These are phyloP conservation scores for Panthera tigris DNA, from an alignment of 2,113 vertebrate genomes.

Conservation along the genomic window DNA sequence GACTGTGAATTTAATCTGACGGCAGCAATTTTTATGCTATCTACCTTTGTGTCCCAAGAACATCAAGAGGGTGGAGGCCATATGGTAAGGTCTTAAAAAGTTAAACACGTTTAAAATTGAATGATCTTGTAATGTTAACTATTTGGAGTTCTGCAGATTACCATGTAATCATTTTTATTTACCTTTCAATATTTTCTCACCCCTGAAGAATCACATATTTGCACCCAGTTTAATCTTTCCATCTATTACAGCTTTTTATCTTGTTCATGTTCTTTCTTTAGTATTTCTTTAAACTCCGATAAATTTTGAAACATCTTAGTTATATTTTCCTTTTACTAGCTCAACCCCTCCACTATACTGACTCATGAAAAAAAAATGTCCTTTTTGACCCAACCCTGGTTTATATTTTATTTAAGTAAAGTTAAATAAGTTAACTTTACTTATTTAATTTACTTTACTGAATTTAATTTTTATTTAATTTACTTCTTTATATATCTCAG, in stretches of 20 bases:
- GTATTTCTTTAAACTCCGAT: neutral
- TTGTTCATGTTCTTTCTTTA: neutral
- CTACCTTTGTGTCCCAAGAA: neutral
- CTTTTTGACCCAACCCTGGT: neutral
- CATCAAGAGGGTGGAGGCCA: neutral
- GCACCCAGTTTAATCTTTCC: neutral
- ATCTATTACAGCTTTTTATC: neutral
- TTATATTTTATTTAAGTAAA: constrained; percentile 7
- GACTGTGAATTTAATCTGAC: neutral
- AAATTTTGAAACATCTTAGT: constrained; percentile 14
- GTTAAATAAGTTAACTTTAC: neutral
- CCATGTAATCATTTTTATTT: neutral
- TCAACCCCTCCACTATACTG: neutral
- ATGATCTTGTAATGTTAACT: neutral
- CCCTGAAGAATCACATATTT: constrained; percentile 27
- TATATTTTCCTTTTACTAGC: constrained; percentile 12
- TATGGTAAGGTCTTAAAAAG: neutral
- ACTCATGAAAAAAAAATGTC: neutral
- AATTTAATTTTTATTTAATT: neutral
- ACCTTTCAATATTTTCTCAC: constrained; percentile 32
- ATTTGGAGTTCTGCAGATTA: neutral
- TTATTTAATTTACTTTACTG: neutral
- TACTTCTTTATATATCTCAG: neutral
- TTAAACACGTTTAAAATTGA: neutral
- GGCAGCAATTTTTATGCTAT: neutral